A percentile compares a stretch with the other conserved stretches of the same genome.
phyloP scores from a whole-genome alignment of 2,797 vertebrate genomes.

The Cichlasoma orientale region DNA sequence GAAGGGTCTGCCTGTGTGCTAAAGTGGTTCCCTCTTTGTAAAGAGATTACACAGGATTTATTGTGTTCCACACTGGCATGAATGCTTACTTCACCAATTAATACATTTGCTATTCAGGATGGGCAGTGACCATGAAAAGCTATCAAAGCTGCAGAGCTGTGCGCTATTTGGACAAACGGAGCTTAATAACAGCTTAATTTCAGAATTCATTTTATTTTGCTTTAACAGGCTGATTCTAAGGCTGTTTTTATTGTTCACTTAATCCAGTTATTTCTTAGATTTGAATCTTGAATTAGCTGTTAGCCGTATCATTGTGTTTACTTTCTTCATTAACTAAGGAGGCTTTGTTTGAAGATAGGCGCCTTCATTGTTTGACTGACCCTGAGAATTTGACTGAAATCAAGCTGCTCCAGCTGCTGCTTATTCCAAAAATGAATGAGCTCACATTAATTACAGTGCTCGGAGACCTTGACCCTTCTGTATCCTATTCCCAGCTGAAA shows the following conservation, averaged over 20 bases:
- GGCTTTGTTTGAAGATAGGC: conserved; percentile 55
- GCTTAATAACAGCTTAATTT: not conserved
- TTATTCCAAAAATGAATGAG: conserved; percentile 24
- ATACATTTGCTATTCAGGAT: conserved; percentile 33
- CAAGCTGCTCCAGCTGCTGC: not conserved
- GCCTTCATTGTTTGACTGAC: conserved; percentile 51
- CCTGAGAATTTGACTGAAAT: conserved; percentile 26
- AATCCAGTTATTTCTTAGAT: not conserved
- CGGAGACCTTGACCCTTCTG: conserved; percentile 43
- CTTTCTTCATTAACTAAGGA: conserved; percentile 26
- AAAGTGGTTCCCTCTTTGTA: conserved; percentile 31
- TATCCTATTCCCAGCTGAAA: conserved; percentile 44
- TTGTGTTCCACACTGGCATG: conserved; percentile 36
- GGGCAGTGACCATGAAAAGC: conserved; percentile 27
- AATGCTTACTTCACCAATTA: conserved; percentile 47
- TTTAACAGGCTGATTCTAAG: not conserved
- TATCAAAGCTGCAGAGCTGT: conserved; percentile 20
- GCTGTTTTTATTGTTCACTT: not conserved
- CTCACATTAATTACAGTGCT: conserved; percentile 37
- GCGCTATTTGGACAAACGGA: not conserved
- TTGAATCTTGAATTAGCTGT: conserved; percentile 15
- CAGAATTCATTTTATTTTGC: not conserved
- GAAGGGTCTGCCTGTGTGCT: conserved; percentile 33
- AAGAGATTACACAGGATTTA: conserved; percentile 30
- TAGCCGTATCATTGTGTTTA: conserved; percentile 29